Percentiles rank a stretch among this genome's conserved stretches.
phyloP scores from a whole-genome alignment of 2,113 vertebrate species.

The Marcusenius ussheri region DNA sequence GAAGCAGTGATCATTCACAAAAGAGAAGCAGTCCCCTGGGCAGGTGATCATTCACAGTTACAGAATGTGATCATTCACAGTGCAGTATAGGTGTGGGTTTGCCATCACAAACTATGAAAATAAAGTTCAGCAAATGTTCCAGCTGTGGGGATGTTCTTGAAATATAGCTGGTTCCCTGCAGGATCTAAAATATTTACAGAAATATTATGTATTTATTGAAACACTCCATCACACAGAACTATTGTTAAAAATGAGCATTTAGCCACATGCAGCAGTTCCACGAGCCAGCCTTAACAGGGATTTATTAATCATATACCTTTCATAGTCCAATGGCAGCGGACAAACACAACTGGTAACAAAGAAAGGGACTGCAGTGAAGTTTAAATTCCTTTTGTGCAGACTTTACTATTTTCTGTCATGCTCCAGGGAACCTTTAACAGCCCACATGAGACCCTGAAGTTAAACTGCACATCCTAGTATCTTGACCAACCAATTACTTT shows the following conservation, averaged over 20 bases:
- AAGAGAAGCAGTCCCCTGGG: not conserved
- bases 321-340: not conserved
- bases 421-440: conserved; percentile 11
- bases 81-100: not conserved
- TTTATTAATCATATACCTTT: not conserved
- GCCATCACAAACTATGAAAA: not conserved
- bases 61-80: not conserved
- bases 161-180: not conserved
- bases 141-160: not conserved
- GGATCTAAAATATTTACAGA: not conserved
- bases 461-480: conserved; percentile 11
- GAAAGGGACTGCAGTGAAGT: not conserved
- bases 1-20: not conserved
- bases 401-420: conserved; percentile 4
- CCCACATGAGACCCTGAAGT: not conserved
- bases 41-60: not conserved
- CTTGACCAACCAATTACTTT: conserved; percentile 22
- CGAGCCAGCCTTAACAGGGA: not conserved
- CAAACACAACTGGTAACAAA: not conserved
- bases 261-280: not conserved
- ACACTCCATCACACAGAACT: not conserved
- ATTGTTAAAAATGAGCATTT: not conserved
- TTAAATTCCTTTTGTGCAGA: not conserved
- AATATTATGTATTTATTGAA: conserved; percentile 5
- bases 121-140: not conserved